Conservation (phyloP, 1,140 invertebrate species). For the Macrosteles quadrilineatus region DNA sequence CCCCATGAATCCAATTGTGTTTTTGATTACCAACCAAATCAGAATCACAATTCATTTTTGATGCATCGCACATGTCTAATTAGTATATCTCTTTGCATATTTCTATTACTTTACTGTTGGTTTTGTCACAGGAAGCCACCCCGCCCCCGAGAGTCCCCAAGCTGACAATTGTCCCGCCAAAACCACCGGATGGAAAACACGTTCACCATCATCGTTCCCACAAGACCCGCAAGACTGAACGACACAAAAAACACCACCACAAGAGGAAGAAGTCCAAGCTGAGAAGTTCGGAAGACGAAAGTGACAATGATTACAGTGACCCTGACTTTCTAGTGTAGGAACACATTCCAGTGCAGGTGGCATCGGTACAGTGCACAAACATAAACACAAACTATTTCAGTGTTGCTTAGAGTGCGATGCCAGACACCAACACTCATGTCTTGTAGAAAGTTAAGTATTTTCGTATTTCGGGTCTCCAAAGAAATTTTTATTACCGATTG, state of each 20-base stretch:
- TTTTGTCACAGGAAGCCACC: constrained; percentile 43
- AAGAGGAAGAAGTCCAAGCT: constrained; percentile 66
- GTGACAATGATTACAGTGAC: constrained; percentile 68
- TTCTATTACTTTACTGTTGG: too few species aligned
- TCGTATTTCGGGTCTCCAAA: constrained; percentile 20
- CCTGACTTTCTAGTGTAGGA: constrained; percentile 63
- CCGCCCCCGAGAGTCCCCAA: constrained; percentile 55
- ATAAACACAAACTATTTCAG: too few species aligned
- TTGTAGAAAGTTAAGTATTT: constrained; percentile 17
- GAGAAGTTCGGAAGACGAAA: constrained; percentile 62
- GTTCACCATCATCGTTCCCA: constrained; percentile 55
- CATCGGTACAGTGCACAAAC: background rate
- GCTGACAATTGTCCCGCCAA: constrained; percentile 56
- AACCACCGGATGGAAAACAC: constrained; percentile 54
- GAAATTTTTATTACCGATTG: constrained; percentile 3
- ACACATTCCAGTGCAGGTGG: constrained; percentile 24
- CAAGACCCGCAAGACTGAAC: constrained; percentile 57
- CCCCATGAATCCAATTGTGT: too few species aligned
- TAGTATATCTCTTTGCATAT: too few species aligned
- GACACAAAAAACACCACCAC: constrained; percentile 66
- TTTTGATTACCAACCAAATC: too few species aligned
- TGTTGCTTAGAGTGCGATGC: background rate
- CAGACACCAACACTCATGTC: background rate
- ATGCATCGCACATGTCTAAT: too few species aligned
- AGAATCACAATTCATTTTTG: too few species aligned